Conservation (phyloP, 2,113 vertebrate genomes). For the Thunnus thynnus region DNA sequence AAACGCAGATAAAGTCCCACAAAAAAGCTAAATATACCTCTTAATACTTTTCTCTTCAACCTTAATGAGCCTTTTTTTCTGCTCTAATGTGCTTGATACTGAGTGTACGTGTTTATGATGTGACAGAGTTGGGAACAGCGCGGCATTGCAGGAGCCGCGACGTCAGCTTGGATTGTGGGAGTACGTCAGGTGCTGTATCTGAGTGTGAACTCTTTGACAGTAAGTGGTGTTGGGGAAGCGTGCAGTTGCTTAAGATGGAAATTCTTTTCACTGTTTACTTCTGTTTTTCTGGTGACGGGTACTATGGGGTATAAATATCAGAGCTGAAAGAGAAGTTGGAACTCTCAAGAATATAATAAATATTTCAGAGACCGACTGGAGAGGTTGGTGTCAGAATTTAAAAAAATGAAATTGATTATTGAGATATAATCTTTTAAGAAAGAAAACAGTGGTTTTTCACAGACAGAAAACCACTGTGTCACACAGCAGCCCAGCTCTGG, state of each 20-base stretch:
- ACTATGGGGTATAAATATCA: neutral
- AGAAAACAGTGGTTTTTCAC: neutral
- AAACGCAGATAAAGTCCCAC: neutral
- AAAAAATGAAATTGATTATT: neutral
- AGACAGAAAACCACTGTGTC: neutral
- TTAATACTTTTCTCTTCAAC: neutral
- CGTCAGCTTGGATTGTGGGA: slow-evolving; percentile 8
- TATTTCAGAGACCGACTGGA: too few species aligned
- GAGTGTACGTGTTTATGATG: slow-evolving; percentile 41
- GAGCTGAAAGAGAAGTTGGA: neutral
- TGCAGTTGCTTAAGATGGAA: slow-evolving; percentile 1
- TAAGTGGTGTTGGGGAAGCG: slow-evolving; percentile 39
- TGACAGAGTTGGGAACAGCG: slow-evolving; percentile 32
- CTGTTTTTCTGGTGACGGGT: slow-evolving; percentile 32
- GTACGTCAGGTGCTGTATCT: slow-evolving; percentile 65
- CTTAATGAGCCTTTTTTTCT: neutral
- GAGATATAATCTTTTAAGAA: neutral
- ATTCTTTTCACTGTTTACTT: slow-evolving; percentile 20
- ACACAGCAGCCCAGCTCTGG: neutral
- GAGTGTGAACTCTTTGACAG: neutral
- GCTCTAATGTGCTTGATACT: neutral
- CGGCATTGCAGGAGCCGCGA: slow-evolving; percentile 6
- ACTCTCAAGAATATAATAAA: neutral
- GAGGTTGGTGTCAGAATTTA: too few species aligned
- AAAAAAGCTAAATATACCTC: neutral